A percentile compares a stretch with the other conserved stretches of the same genome.
Conservation (phyloP, 2,113 vertebrate species). For the Halichoerus grypus region DNA sequence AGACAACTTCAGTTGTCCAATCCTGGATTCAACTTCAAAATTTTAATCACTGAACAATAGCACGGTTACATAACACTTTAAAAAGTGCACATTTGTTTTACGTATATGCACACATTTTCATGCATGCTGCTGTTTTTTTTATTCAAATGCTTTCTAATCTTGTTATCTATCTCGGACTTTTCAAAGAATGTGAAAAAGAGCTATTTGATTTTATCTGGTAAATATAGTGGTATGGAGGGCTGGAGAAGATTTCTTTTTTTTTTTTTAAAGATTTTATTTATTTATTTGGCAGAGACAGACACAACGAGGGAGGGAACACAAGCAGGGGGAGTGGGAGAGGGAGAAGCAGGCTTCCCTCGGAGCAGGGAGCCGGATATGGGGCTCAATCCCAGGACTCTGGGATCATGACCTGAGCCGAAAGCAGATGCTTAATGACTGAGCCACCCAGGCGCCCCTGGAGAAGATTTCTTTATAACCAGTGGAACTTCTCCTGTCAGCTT, state of each 20-base stretch:
- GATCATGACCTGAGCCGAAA: no score
- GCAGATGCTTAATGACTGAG: no score
- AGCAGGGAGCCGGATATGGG: no score
- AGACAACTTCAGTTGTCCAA: not conserved
- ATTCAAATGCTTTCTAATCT: constrained; percentile 9
- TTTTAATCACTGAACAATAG: not conserved
- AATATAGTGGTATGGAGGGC: not conserved
- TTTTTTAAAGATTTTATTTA: no score
- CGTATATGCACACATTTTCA: not conserved
- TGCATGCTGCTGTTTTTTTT: not conserved
- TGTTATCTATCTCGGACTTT: not conserved
- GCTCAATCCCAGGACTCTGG: no score
- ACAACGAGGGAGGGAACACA: no score
- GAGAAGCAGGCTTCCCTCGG: no score
- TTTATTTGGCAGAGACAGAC: no score
- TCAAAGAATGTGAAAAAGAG: not conserved
- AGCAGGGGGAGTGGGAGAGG: no score
- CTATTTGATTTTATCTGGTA: not conserved
- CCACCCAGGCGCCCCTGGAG: not conserved
- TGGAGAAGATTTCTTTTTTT: not conserved
- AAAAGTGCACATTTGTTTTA: not conserved
- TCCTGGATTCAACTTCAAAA: not conserved
- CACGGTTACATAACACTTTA: not conserved
- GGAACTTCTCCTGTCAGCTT: not conserved
- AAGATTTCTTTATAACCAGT: not conserved